phyloP scores from a whole-genome alignment of 2,888 invertebrate species.

The Anodontia alba region DNA sequence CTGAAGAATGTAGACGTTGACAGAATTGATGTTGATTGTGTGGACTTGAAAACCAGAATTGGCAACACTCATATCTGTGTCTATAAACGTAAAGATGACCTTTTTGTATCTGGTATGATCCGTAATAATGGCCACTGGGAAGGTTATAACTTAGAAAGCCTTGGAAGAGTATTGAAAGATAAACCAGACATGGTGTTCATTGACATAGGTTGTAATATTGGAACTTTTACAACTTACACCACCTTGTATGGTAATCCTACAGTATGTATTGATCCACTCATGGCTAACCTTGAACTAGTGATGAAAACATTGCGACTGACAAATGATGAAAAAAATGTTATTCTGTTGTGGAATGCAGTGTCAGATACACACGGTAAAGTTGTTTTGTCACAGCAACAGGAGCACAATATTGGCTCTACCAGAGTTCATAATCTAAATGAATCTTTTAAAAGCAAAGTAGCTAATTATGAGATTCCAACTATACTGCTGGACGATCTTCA shows the following conservation, averaged over 20 bases:
- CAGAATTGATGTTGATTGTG: too few species aligned
- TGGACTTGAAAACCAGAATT: too few species aligned
- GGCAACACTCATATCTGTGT: constrained; percentile 54
- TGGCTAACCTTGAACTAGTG: constrained; percentile 55
- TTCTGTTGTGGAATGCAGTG: constrained; percentile 69
- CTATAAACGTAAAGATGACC: constrained; percentile 60
- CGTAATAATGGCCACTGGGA: constrained; percentile 65
- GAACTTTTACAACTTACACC: constrained; percentile 64
- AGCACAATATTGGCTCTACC: too few species aligned
- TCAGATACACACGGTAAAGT: constrained; percentile 67
- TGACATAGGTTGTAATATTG: constrained; percentile 72
- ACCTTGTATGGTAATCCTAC: constrained; percentile 61
- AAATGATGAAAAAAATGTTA: constrained; percentile 52
- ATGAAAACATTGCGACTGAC: constrained; percentile 61
- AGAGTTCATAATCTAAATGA: too few species aligned
- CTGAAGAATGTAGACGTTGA: too few species aligned
- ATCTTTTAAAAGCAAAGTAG: too few species aligned
- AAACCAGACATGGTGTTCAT: constrained; percentile 60
- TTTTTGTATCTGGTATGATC: constrained; percentile 60
- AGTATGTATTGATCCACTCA: constrained; percentile 63
- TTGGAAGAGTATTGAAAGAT: constrained; percentile 48
- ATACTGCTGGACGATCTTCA: constrained; percentile 71
- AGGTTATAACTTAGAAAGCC: constrained; percentile 60
- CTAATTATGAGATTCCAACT: constrained; percentile 41
- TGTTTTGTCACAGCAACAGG: constrained; percentile 19